Evolutionary conservation across 1,140 invertebrate species (phyloP).

Genomic region (Brachystomella parvula): DNA sequence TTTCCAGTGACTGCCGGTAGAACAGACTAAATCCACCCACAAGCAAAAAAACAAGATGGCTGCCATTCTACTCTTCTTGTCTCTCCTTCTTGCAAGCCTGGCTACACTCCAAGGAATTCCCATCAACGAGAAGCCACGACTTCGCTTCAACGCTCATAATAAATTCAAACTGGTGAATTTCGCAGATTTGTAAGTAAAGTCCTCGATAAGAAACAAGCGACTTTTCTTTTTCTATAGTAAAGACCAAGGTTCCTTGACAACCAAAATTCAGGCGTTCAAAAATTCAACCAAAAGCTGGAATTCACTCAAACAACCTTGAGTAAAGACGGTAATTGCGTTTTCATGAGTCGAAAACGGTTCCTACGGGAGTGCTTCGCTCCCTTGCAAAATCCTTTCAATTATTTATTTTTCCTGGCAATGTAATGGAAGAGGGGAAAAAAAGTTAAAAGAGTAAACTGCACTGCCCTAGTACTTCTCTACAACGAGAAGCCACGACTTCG

Average conservation of each 20-base stretch:
- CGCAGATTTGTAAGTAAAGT: conserved; percentile 16
- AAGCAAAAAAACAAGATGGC: too few species aligned
- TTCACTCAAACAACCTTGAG: not conserved
- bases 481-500: conserved; percentile 1
- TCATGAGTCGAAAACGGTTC: too few species aligned
- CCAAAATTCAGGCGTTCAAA: too few species aligned
- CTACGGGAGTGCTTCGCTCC: not conserved
- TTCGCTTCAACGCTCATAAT: conserved; percentile 11
- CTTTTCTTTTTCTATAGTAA: not conserved
- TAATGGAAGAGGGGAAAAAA: not conserved
- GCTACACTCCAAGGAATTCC: too few species aligned
- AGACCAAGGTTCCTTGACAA: too few species aligned
- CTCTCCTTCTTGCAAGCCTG: too few species aligned
- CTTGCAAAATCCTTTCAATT: not conserved
- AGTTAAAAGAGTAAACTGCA: not conserved
- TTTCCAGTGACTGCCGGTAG: too few species aligned
- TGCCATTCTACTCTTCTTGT: too few species aligned
- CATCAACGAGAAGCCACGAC: not conserved
- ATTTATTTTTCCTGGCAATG: not conserved
- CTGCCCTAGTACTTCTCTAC: too few species aligned
- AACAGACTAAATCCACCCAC: too few species aligned
- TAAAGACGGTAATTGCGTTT: not conserved
- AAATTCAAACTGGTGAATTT: conserved; percentile 16
- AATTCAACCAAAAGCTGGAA: too few species aligned
- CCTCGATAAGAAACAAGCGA: not conserved